Evolutionary conservation across 1,140 invertebrate genomes (phyloP), one percentile per base, ranked within the genome.

Genomic region (Arctopsyche grandis): DNA sequence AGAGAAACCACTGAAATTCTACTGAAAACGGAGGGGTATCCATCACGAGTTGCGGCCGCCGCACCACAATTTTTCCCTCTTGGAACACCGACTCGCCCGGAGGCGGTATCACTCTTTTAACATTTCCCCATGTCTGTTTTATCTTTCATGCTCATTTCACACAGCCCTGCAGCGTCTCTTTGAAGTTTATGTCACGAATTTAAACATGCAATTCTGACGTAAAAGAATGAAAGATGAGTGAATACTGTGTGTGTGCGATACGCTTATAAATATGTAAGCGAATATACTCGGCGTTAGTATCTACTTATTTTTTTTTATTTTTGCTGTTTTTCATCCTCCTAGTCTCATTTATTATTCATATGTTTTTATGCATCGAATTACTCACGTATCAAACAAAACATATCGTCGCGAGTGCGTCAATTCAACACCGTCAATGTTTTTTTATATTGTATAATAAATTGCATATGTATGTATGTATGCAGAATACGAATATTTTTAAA

Each of bases 101-200:
- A 38, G n/a, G 69, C 38, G 12, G 44, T 71, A 71, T 71, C 69
- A 71, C 69, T 71, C 69, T 71, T 71, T 71, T 71, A 71, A 71
- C 69, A 46, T 71, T 71, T 71, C 69, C 69, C 69, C 69, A 38
- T 71, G 69, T 71, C 69, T 71, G 69, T 71, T 71, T 71, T 71
- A 71, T 71, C 69, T 71, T 71, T 71, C 69, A 48, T 71, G 69
- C 69, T 71, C 69, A 71, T 71, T 71, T 71, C 69, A 48, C 69
- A 66, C 63, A 24, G 21, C 69, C 69, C 69, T 22, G 43, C 69
- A 48, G 69, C 69, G 26, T 48, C 44, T 44, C 69, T 71, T 71
- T 71, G 69, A 71, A 71, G 69, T 71, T 71, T 71, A 71, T 71
- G 69, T 71, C 69, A 24, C 69, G 69, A 71, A 71, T 71, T 71